phyloP scores from a whole-genome alignment of 2,797 vertebrate species.

The Orestias chungarensis region DNA sequence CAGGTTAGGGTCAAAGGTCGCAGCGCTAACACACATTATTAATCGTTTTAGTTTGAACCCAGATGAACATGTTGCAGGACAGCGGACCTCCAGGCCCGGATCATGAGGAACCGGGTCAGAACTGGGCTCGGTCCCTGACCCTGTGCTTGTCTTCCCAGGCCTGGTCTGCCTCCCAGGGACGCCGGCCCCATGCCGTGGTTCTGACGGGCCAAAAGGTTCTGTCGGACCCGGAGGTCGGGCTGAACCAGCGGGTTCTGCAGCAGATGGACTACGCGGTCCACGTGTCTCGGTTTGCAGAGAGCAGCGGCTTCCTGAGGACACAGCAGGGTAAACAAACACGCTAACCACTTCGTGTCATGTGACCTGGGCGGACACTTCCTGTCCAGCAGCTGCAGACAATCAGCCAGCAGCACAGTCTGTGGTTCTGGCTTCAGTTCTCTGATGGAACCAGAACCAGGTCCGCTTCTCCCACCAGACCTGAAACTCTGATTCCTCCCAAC shows the following conservation, averaged over 20 bases:
- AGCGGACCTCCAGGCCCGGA: no score
- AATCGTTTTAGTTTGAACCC: no score
- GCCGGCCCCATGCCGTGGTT: conserved; percentile 67
- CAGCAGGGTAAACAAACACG: conserved; percentile 44
- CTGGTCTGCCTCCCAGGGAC: conserved; percentile 23
- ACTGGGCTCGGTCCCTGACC: neutral
- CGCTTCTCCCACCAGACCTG: neutral
- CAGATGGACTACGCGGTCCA: conserved; percentile 80
- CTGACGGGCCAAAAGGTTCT: conserved; percentile 71
- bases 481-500: no score
- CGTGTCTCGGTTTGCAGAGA: conserved; percentile 72
- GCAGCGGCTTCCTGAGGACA: conserved; percentile 52
- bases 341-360: conserved; percentile 16
- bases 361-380: conserved; percentile 35
- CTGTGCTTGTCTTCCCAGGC: conserved; percentile 58
- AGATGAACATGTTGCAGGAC: no score
- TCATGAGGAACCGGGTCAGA: no score
- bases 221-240: conserved; percentile 75
- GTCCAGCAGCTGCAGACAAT: conserved; percentile 20
- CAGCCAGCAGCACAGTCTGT: neutral
- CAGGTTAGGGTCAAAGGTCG: no score
- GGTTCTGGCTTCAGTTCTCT: no score
- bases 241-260: conserved; percentile 81
- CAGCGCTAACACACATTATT: no score
- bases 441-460: no score